Conservation (phyloP, 64 coral and sea anemone species). For the Exaiptasia diaphana region DNA sequence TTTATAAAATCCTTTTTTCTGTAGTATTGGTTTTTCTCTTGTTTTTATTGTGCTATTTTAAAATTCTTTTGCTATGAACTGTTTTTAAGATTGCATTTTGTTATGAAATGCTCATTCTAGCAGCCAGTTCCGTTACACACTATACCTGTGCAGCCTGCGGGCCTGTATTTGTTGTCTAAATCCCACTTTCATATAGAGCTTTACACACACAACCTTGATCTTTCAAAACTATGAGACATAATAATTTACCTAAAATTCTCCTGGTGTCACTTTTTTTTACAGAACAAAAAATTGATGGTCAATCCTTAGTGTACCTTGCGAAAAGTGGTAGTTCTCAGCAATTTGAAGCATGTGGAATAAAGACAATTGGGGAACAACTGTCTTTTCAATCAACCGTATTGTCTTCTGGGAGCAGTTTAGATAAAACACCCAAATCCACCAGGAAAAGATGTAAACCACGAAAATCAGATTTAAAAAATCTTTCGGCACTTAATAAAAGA, state of each 20-base stretch:
- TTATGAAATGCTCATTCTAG: too few relatives aligned
- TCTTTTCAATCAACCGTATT: not conserved
- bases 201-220: not conserved
- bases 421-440: not conserved
- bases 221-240: not conserved
- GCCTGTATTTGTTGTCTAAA: not conserved
- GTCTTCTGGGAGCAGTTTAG: not conserved
- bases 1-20: too few relatives aligned
- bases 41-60: too few relatives aligned
- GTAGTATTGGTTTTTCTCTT: too few relatives aligned
- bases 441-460: not conserved
- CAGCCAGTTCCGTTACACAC: too few relatives aligned
- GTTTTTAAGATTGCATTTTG: too few relatives aligned
- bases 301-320: not conserved
- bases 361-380: conserved; percentile 11
- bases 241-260: not conserved
- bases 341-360: not conserved
- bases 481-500: not conserved
- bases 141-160: not conserved
- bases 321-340: not conserved
- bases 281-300: conserved; percentile 34
- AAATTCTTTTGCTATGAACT: too few relatives aligned
- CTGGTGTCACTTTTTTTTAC: not conserved
- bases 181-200: not conserved
- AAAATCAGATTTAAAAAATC: not conserved